phyloP scores from a whole-genome alignment of 2,888 invertebrate species.

The Pseudococcus viburni region DNA sequence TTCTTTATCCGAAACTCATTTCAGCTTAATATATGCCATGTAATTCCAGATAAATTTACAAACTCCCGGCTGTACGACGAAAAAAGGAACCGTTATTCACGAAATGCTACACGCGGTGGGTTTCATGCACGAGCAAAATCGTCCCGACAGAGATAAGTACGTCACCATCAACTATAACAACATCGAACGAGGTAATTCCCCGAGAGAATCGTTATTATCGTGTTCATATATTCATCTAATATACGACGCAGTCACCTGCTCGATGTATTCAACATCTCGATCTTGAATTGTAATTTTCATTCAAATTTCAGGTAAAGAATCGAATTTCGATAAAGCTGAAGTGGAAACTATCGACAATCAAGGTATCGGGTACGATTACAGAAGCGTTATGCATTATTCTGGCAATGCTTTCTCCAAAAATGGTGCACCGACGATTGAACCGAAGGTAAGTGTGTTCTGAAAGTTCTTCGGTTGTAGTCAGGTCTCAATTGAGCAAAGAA shows the following conservation, averaged over 20 bases:
- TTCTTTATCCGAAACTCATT: too few species aligned
- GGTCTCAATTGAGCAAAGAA: too few species aligned
- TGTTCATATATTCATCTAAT: neutral
- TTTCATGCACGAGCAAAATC: constrained; percentile 87
- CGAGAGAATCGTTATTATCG: neutral
- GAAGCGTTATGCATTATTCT: constrained; percentile 89
- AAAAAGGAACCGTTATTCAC: constrained; percentile 83
- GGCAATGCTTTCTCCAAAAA: constrained; percentile 83
- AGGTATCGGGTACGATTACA: constrained; percentile 83
- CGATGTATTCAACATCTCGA: neutral
- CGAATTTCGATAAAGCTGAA: constrained; percentile 81
- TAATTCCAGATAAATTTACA: constrained; percentile 77
- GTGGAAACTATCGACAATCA: constrained; percentile 76
- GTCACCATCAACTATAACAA: constrained; percentile 80
- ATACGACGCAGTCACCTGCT: neutral
- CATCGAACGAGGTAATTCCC: constrained; percentile 76
- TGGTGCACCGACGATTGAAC: constrained; percentile 79
- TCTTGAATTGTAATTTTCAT: neutral
- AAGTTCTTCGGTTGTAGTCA: too few species aligned
- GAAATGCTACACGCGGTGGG: constrained; percentile 86
- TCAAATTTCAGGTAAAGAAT: constrained; percentile 73
- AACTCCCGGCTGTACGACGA: constrained; percentile 80
- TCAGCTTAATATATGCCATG: neutral
- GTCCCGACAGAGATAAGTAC: constrained; percentile 81
- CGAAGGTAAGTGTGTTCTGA: constrained; percentile 74